Base-by-base conservation (phyloP, 2,888 invertebrate species). In the Parnassius apollo region DNA sequence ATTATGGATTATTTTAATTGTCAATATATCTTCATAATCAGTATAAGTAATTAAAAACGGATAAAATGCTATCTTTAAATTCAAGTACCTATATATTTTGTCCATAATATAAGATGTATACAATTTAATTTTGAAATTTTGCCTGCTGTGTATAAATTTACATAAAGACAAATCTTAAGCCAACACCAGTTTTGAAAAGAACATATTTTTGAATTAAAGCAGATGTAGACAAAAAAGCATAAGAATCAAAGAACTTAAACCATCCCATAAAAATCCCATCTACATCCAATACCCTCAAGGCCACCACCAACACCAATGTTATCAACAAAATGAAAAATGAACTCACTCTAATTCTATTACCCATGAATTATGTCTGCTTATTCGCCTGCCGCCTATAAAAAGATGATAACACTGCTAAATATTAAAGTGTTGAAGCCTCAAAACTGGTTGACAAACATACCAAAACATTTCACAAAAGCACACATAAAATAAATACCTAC, bases 261-360 rank as follows among this genome's bases (percentile, higher is more conserved):
- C 44, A 22, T 12, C 45, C 44, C 61, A 22, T 52, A 35, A n/a
- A n/a, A 11, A 59, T 51, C 55, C 42, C 61, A 71, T 35, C 71
- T 68, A 64, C 65, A 68, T 66, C 66, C 61, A 68, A 69, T 49
- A 64, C 66, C 88, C 83, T 66, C 76, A 82, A 86, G 82, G 83
- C 71, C 74, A 9, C 25, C 44, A 50, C 81, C 86, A 72, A 74
- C 86, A 88, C 89, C 89, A 66, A 77, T 78, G 86, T 88, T 86
- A 88, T 77, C 76, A 86, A 85, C 86, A 83, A 85, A 85, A 88
- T 88, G 87, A 78, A 77, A 80, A 83, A 82, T 86, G 86, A 85
- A 90, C 87, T 89, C 89, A 91, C 90, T 86, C 82, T 76, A 70
- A 74, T 75, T 74, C 79, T 75, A 77, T 82, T 83, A 88, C 85